These are phyloP conservation scores for Amphiprion ocellaris DNA, from an alignment of 2,113 vertebrate species.

Conservation along the genomic window DNA sequence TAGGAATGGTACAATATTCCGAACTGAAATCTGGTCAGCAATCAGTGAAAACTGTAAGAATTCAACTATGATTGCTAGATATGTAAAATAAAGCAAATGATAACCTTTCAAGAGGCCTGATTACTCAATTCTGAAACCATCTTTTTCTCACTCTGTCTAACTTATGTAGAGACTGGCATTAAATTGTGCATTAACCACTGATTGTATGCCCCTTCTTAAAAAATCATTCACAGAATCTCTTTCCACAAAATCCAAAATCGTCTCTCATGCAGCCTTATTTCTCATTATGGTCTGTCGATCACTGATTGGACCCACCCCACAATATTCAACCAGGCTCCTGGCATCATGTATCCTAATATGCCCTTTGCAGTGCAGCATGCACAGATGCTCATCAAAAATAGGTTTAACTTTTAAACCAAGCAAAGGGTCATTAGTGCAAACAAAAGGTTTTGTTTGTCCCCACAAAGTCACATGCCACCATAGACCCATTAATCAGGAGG, in stretches of 20 bases:
- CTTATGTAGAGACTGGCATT: conserved; percentile 56
- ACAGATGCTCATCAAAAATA: not conserved
- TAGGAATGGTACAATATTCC: conserved; percentile 21
- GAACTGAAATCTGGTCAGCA: conserved; percentile 4
- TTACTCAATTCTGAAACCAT: conserved; percentile 63
- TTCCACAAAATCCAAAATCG: conserved; percentile 26
- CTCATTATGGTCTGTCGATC: conserved; percentile 23
- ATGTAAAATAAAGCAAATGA: conserved; percentile 68
- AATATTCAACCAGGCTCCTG: not conserved
- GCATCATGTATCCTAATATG: not conserved
- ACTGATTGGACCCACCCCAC: conserved; percentile 15
- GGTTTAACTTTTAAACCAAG: not conserved
- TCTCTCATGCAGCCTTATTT: conserved; percentile 25
- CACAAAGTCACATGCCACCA: conserved; percentile 9
- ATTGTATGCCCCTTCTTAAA: conserved; percentile 54
- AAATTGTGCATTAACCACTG: conserved; percentile 43
- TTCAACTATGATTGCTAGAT: conserved; percentile 50
- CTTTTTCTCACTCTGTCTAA: conserved; percentile 33
- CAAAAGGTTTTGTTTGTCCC: conserved; percentile 17
- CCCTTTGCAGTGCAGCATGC: not conserved
- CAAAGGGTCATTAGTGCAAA: not conserved
- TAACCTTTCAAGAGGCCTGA: conserved; percentile 57
- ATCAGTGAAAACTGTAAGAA: conserved; percentile 20
- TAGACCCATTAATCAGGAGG: conserved; percentile 49
- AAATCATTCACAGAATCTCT: conserved; percentile 62